phyloP scores from a whole-genome alignment of 2,888 invertebrate species.

The Thymelicus acteon region DNA sequence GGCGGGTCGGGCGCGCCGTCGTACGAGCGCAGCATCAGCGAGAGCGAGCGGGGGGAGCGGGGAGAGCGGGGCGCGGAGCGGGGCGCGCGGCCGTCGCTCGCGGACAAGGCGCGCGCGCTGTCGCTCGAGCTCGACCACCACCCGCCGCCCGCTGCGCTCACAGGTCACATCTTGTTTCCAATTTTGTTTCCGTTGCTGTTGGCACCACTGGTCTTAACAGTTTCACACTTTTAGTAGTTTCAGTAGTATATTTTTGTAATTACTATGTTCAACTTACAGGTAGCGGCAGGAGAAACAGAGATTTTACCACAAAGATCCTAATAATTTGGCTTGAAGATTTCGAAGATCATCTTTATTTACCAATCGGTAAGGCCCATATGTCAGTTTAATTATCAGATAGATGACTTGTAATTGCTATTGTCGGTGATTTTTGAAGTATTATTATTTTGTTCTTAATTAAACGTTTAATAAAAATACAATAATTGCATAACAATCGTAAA shows the following conservation, averaged over 20 bases:
- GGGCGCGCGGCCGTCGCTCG: conserved; percentile 52
- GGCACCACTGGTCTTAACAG: no score
- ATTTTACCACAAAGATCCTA: conserved; percentile 91
- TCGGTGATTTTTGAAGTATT: no score
- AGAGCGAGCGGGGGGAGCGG: conserved; percentile 62
- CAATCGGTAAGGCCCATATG: conserved; percentile 89
- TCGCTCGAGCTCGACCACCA: conserved; percentile 87
- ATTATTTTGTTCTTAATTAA: no score
- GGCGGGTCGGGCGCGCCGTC: conserved; percentile 71
- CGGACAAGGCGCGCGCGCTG: conserved; percentile 87
- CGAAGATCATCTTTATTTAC: conserved; percentile 95
- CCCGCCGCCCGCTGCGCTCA: conserved; percentile 16
- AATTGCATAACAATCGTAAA: no score
- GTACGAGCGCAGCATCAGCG: conserved; percentile 86
- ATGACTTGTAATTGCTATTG: no score
- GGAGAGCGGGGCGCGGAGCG: conserved; percentile 55
- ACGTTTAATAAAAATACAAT: no score
- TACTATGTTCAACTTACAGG: conserved; percentile 52
- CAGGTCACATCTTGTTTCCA: neutral
- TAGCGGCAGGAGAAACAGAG: conserved; percentile 79
- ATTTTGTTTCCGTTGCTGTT: no score
- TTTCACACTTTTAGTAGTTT: no score
- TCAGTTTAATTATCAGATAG: neutral
- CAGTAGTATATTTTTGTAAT: no score
- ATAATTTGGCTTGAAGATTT: conserved; percentile 98